Evolutionary conservation across 1,140 invertebrate species (phyloP).

Genomic region (Diorhabda elongata): DNA sequence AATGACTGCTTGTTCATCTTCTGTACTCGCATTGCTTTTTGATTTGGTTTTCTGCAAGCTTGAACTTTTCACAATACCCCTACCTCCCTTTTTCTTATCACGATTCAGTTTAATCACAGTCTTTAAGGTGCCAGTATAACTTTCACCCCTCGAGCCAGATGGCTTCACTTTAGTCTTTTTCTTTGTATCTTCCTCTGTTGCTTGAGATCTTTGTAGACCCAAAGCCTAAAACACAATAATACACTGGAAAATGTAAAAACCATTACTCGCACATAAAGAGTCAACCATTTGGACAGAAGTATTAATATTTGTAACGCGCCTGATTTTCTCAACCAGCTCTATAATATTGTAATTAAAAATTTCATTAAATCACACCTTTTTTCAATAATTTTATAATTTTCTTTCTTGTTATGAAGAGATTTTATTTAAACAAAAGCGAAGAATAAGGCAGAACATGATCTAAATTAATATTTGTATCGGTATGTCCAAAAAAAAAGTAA

Average conservation of each 20-base stretch:
- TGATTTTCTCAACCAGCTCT: no score
- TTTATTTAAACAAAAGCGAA: no score
- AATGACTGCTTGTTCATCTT: conserved; percentile 48
- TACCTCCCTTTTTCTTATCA: conserved; percentile 55
- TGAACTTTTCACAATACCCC: conserved; percentile 69
- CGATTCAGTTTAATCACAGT: conserved; percentile 72
- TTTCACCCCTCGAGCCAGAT: conserved; percentile 45
- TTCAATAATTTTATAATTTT: no score
- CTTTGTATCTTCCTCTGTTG: conserved; percentile 54
- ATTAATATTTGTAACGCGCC: no score
- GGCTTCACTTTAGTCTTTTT: conserved; percentile 56
- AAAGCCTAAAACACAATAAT: conserved; percentile 48
- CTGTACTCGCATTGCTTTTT: conserved; percentile 49
- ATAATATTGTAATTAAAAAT: no score
- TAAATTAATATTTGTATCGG: no score
- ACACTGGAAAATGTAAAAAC: background rate
- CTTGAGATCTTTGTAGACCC: conserved; percentile 60
- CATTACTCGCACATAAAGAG: no score
- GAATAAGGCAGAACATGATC: no score
- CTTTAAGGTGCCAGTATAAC: conserved; percentile 71
- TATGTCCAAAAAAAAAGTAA: no score
- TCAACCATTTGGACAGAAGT: no score
- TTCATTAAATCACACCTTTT: no score
- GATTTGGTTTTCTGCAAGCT: conserved; percentile 67
- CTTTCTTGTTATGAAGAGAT: no score